Conservation (phyloP, 2,113 vertebrate genomes). For the Callopanchax toddi region DNA sequence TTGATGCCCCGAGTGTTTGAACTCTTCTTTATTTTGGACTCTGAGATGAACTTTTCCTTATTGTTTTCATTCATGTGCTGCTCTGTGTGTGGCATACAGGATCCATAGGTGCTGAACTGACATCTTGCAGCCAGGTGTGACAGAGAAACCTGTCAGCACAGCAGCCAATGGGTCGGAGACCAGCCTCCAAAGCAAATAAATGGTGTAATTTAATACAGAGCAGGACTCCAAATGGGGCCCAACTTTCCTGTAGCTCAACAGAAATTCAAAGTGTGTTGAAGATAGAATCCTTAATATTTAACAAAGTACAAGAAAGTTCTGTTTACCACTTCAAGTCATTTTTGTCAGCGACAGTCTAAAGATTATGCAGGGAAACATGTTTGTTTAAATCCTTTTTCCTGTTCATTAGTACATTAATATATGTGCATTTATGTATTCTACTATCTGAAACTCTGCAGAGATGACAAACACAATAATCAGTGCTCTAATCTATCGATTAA, state of each 20-base stretch:
- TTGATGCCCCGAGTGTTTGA: conserved; percentile 15
- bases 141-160: conserved; percentile 35
- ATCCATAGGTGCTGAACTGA: conserved; percentile 24
- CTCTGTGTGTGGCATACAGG: conserved; percentile 9
- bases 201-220: conserved; percentile 47
- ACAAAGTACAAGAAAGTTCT: no score
- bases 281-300: background rate
- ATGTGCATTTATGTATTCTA: no score
- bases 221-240: conserved; percentile 34
- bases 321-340: no score
- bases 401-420: no score
- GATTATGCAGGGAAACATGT: no score
- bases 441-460: no score
- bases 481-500: no score
- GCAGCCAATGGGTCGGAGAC: conserved; percentile 6
- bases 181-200: conserved; percentile 52
- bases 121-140: conserved; percentile 64
- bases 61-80: background rate
- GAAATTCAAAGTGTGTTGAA: background rate
- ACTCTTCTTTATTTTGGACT: no score
- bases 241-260: conserved; percentile 44
- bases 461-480: no score
- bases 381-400: no score
- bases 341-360: no score
- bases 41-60: conserved; percentile 6